These are phyloP conservation scores for Spicauda simplicius DNA, from an alignment of 2,888 invertebrate species.

Conservation along the genomic window DNA sequence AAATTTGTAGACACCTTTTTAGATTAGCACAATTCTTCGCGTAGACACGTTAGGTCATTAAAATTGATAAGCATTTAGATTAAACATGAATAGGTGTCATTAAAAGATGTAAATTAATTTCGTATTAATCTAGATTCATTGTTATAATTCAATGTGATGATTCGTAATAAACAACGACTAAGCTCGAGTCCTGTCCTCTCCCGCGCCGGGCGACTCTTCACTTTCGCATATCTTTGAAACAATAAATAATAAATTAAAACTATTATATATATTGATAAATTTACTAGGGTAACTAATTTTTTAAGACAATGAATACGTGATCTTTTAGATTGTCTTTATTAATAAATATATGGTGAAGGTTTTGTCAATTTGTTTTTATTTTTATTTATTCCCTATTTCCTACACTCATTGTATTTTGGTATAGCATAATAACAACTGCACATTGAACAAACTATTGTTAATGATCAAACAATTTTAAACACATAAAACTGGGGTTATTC, in stretches of 20 bases:
- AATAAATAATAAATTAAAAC: slow-evolving; percentile 82
- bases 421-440: too few relatives aligned
- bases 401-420: not conserved
- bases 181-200: slow-evolving; percentile 65
- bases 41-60: slow-evolving; percentile 79
- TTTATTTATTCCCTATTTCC: slow-evolving; percentile 41
- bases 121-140: slow-evolving; percentile 74
- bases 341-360: slow-evolving; percentile 85
- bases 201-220: slow-evolving; percentile 70
- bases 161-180: slow-evolving; percentile 80
- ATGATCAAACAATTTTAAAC: too few relatives aligned
- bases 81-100: slow-evolving; percentile 74
- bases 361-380: slow-evolving; percentile 80
- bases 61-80: slow-evolving; percentile 79
- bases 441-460: too few relatives aligned
- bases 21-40: slow-evolving; percentile 85
- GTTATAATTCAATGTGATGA: slow-evolving; percentile 81
- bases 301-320: slow-evolving; percentile 85
- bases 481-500: too few relatives aligned
- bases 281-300: slow-evolving; percentile 85
- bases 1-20: slow-evolving; percentile 79
- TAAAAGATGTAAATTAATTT: slow-evolving; percentile 73
- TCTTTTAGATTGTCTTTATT: slow-evolving; percentile 86
- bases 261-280: slow-evolving; percentile 82
- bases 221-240: slow-evolving; percentile 85